phyloP scores from a whole-genome alignment of 2,888 invertebrate species.

The Pachycephus smyrnensis region DNA sequence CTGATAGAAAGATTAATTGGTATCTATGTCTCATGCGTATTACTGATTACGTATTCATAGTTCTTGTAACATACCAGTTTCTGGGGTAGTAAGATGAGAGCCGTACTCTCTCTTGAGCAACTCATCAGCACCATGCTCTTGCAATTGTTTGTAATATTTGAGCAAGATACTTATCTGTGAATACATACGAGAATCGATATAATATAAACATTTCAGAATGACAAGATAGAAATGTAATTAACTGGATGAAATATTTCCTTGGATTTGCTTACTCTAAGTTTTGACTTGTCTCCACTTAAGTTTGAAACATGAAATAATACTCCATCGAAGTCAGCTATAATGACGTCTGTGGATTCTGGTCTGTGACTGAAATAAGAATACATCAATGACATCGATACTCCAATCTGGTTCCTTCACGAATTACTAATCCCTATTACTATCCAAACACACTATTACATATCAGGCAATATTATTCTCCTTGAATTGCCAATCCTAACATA shows the following conservation, averaged over 20 bases:
- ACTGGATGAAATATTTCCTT: conserved; percentile 5
- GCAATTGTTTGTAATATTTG: conserved; percentile 98
- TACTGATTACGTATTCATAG: conserved; percentile 2
- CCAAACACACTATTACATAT: neutral
- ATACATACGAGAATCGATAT: neutral
- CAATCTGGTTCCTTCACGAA: neutral
- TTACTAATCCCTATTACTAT: too few relatives aligned
- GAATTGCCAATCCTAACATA: neutral
- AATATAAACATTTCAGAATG: conserved; percentile 4
- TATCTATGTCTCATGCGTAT: neutral
- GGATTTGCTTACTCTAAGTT: conserved; percentile 86
- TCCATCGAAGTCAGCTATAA: conserved; percentile 98
- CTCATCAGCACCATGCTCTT: conserved; percentile 98
- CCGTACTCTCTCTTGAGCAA: conserved; percentile 95
- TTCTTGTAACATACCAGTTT: conserved; percentile 76
- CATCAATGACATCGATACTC: neutral
- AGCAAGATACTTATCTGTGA: conserved; percentile 95
- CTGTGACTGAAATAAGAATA: conserved; percentile 80
- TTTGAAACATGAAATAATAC: conserved; percentile 98
- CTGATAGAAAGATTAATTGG: conserved; percentile 66
- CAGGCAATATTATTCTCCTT: neutral
- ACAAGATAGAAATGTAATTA: conserved; percentile 8
- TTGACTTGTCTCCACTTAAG: conserved; percentile 94
- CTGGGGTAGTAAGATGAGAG: conserved; percentile 82
- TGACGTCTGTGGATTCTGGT: conserved; percentile 94